phyloP scores from a whole-genome alignment of 2,888 invertebrate genomes.

The Nymphalis c-album region DNA sequence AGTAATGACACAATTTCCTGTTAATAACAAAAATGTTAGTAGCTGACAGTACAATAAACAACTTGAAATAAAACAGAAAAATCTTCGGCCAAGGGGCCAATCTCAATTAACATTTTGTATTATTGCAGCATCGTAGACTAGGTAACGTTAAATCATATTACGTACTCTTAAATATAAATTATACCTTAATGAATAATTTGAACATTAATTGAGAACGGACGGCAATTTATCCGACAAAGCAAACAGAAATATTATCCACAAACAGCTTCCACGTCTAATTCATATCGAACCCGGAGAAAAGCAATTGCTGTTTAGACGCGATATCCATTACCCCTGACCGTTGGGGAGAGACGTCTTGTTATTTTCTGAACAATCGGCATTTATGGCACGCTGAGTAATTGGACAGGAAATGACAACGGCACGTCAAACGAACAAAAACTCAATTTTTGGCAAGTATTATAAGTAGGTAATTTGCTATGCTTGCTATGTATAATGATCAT shows the following conservation, averaged over 20 bases:
- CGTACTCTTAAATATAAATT: not conserved
- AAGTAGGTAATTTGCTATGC: too few species aligned
- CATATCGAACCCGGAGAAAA: conserved; percentile 18
- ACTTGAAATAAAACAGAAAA: not conserved
- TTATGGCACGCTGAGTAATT: conserved; percentile 27
- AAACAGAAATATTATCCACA: not conserved
- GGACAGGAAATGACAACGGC: conserved; percentile 27
- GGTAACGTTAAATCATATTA: too few species aligned
- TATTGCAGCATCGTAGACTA: too few species aligned
- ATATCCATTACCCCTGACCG: conserved; percentile 28
- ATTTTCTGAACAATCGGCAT: conserved; percentile 33
- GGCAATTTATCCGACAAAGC: not conserved
- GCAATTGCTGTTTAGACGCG: conserved; percentile 13
- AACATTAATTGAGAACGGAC: not conserved
- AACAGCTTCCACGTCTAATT: conserved; percentile 15
- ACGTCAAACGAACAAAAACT: conserved; percentile 13
- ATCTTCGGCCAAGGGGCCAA: too few species aligned
- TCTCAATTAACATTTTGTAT: too few species aligned
- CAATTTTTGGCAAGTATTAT: conserved; percentile 9
- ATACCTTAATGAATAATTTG: not conserved
- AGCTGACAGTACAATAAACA: not conserved
- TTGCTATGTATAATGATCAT: too few species aligned
- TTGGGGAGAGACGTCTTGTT: conserved; percentile 28
- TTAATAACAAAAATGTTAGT: conserved; percentile 5
- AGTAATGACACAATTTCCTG: conserved; percentile 23